Base-by-base conservation (phyloP, 2,888 invertebrate genomes). In the Drosophila kuntzei region DNA sequence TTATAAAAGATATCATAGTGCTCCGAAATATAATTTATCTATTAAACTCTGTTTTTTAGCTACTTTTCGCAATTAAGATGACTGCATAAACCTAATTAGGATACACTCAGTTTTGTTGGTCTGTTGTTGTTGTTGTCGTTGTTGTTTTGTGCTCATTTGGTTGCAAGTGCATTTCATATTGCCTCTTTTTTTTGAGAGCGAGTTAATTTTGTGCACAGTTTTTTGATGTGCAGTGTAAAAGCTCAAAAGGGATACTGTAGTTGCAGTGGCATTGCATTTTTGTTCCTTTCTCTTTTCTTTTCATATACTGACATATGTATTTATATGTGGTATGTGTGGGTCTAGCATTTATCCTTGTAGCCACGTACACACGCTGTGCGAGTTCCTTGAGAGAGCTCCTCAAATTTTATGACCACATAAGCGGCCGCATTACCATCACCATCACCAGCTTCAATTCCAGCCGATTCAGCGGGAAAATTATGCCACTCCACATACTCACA, bases 351-450 rank as follows among this genome's bases (percentile, higher is more conserved):
- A 68, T 71, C 29, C 55, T 47, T 39, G 44, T n/a, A 27, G 4
- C 61, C 58, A 54, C 47, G 59, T 68, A 47, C 68, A 63, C 75
- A 57, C 71, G 71, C 54, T 59, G 51, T 14, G 50, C 16, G 54
- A 43, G 44, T 49, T 55, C 22, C 53, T 61, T 51, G 63, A 53
- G 54, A 70, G 66, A 16, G 29, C 87, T 79, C 69, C 73, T 82
- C 86, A 80, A 72, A 64, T 77, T 87, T 88, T 71, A 88, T 87
- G 79, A 61, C 84, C 83, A 80, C 87, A 88, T 70, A 77, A 83
- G 84, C 83, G 69, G 58, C 60, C 64, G 62, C 76, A 76, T 75
- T 68, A 73, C 78, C 78, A 78, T 63, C 78, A 44, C 53, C 62
- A 41, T 43, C 41, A 37, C n/a, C 57, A 63, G 46, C 63, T 47